Base-by-base conservation (phyloP, 2,888 invertebrate species). In the Drosophila meridiana region DNA sequence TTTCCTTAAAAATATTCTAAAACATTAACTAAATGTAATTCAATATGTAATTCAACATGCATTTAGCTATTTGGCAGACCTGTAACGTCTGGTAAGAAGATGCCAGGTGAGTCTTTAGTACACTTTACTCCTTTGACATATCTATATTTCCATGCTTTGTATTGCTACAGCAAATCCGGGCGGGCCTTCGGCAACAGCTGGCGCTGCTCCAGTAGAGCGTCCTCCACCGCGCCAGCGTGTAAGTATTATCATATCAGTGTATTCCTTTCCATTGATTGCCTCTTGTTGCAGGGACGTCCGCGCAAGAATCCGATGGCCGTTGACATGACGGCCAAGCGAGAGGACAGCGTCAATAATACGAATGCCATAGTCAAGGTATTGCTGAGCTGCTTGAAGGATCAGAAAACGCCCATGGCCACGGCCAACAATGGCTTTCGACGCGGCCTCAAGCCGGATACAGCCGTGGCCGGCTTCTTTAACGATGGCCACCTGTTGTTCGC, bases 351-450 rank as follows among this genome's bases (percentile, higher is more conserved):
- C 2, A 60, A 40, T 3, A 48, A 40, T 20, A 48, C 30, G 2
- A 30, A 28, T 8, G 38, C 13, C 13, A 48, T 40, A 40, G 30
- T 48, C 20, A 60, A 60, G 38, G 59, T 60, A 2, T 20, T 48
- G 48, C 20, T 40, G 38, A 30, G 48, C 11, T 20, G 20, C 6
- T 3, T 60, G 20, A 60, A 60, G 38, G 48, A 60, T 20, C 20
- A 13, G 2, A 40, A 13, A 1, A 48, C 20, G 48, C 48, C 60
- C 3, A 0, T 14, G 13, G 4, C 53, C 3, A 73, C 73, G 3
- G 8, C 2, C 3, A 50, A 48, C 3, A 73, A 73, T 20, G 73
- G 73, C 2, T 73, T 73, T 14, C 1, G 4, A 0, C 73, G 73
- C 7, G 8, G 30, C 2, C 53, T 73, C 9, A 73, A 42, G 48